These are phyloP conservation scores for Amblyornis subalaris DNA, from an alignment of 2,113 vertebrate genomes.

Conservation along the genomic window DNA sequence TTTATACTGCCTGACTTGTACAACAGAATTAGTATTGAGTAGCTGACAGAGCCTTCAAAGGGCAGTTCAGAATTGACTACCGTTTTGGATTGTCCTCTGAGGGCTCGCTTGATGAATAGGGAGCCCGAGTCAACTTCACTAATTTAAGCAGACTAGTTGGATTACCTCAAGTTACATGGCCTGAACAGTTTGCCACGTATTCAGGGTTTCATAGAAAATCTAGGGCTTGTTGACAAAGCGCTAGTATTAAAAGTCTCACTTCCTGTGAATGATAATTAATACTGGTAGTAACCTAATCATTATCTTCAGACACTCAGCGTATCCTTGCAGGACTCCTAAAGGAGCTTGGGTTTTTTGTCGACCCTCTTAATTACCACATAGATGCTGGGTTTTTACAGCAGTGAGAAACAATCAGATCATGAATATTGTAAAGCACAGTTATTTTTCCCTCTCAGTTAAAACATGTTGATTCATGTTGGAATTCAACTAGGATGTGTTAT, in stretches of 20 bases:
- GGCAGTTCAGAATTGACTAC: not conserved
- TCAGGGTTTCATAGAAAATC: not conserved
- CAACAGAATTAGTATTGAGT: not conserved
- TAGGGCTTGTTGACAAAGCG: not conserved
- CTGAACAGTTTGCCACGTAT: not conserved
- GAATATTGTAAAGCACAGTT: not conserved
- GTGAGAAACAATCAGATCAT: not conserved
- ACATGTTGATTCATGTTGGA: not conserved
- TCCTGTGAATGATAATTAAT: not conserved
- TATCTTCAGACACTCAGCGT: not conserved
- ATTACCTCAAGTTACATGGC: not conserved
- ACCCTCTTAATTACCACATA: not conserved
- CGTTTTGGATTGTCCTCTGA: not conserved
- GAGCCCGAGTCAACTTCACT: not conserved
- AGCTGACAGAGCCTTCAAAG: not conserved
- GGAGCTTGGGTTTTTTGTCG: fast-evolving
- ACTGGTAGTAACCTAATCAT: not conserved
- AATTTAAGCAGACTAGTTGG: not conserved
- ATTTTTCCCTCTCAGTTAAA: not conserved
- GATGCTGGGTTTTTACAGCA: not conserved
- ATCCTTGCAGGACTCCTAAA: not conserved
- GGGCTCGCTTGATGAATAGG: not conserved
- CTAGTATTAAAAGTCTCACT: not conserved
- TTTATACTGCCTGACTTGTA: not conserved
- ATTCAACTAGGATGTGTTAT: not conserved